Evolutionary conservation across 2,888 invertebrate species (phyloP), one percentile per base, ranked within the genome.

Genomic region (Pteria penguin): DNA sequence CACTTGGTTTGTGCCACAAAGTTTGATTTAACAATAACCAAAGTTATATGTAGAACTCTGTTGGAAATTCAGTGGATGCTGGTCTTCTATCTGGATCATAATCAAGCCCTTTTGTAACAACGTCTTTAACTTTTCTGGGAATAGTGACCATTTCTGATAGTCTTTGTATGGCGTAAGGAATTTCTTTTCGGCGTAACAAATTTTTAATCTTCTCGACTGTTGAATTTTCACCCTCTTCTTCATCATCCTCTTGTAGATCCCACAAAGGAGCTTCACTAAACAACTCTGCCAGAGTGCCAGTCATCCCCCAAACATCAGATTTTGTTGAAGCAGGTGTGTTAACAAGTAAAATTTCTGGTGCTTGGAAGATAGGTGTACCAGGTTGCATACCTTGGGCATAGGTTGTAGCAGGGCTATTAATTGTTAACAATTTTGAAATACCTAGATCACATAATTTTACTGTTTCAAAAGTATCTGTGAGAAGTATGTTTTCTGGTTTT

Each of bases 401-500:
- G 14, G 76, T 75, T 22, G 76, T 68, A 33, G 57, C 52, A 24
- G 60, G 26, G 1, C 69, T 79, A 27, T 73, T 79, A 73, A 76
- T 74, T 4, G 72, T 70, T 22, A 73, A 70, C 11, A 79, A 29
- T 62, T 76, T 76, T 2, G 54, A 55, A 0, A 74, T 24, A 2
- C 71, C 79, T 45, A 74, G 65, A 54, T 78, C 72, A 74, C 76
- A 73, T 1, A 76, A 24, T 14, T 60, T 61, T 14, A 63, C 69
- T 55, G 22, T 68, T 31, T 70, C 24, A 27, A 68, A 66, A 27
- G 60, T 54, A 55, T 2, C 33, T 0, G 75, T 72, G 14, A 75
- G 27, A 24, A 76, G 27, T 1, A 79, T 58, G 36, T 79, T 79
- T 62, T 79, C 76, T 5, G 76, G 76, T 33, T 79, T 76, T 26